A percentile compares a stretch with the other conserved stretches of the same genome.
phyloP scores from a whole-genome alignment of 23 tunicate species.

The Styela clava region DNA sequence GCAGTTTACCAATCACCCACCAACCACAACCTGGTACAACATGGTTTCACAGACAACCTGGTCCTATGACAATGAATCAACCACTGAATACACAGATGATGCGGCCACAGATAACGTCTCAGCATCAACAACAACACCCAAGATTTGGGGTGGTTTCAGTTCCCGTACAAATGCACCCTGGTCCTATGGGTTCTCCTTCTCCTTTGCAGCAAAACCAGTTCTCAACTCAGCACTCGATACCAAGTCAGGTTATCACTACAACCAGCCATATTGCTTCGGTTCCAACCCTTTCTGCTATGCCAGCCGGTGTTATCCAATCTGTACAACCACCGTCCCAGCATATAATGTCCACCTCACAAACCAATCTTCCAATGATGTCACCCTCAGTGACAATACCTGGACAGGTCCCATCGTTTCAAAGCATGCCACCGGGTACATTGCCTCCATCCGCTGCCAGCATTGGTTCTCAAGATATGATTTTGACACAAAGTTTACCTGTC shows the following conservation, averaged over 20 bases:
- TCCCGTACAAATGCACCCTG: neutral
- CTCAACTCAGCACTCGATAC: neutral
- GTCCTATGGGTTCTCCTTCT: neutral
- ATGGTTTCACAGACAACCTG: neutral
- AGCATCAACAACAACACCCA: conserved; percentile 9
- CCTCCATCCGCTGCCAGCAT: no score
- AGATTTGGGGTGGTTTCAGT: neutral
- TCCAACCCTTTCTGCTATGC: no score
- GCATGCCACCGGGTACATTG: no score
- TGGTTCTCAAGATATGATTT: no score
- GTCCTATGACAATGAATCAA: neutral
- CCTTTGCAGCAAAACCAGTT: neutral
- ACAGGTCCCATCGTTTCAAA: no score
- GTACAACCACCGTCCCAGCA: no score
- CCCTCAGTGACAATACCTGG: no score
- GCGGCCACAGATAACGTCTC: neutral
- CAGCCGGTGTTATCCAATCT: no score
- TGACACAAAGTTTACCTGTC: no score
- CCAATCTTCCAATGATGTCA: no score
- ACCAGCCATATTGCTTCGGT: no score
- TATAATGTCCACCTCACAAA: no score
- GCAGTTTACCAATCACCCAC: conserved; percentile 4
- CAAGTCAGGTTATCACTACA: neutral
- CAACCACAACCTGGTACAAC: neutral
- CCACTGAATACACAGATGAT: neutral